Evolutionary conservation across 1,140 invertebrate genomes (phyloP).

Genomic region (Acyrthosiphon pisum): DNA sequence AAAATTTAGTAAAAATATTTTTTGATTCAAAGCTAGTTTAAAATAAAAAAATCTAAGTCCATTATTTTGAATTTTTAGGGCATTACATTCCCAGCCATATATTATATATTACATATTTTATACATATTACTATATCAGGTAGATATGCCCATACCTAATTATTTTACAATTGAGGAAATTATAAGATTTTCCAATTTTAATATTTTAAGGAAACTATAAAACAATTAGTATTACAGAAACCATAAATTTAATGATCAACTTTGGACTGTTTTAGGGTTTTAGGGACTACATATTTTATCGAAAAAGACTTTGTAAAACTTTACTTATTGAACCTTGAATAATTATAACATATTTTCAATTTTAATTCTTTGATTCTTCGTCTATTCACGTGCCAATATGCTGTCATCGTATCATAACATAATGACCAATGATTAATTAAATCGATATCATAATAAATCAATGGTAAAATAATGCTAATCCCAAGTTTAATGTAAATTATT

Average conservation of each 20-base stretch:
- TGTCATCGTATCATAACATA: not conserved
- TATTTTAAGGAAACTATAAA: no score
- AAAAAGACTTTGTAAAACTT: not conserved
- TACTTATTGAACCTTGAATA: not conserved
- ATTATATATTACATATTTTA: not conserved
- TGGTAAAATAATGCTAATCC: not conserved
- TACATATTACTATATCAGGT: not conserved
- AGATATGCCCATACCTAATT: not conserved
- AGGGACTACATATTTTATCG: no score
- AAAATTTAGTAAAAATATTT: no score
- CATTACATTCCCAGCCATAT: no score
- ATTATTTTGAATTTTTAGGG: no score
- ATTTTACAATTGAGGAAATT: not conserved
- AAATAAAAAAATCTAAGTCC: no score
- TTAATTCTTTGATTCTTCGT: not conserved
- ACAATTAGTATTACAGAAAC: not conserved
- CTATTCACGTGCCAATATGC: not conserved
- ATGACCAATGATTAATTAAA: not conserved
- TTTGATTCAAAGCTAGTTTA: no score
- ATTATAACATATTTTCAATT: not conserved
- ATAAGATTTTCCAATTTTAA: not conserved
- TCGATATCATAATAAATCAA: not conserved
- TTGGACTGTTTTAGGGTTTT: no score
- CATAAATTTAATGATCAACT: not conserved
- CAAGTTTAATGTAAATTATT: not conserved